Conservation (phyloP, 2,113 vertebrate species). For the Coptodon rendalli region DNA sequence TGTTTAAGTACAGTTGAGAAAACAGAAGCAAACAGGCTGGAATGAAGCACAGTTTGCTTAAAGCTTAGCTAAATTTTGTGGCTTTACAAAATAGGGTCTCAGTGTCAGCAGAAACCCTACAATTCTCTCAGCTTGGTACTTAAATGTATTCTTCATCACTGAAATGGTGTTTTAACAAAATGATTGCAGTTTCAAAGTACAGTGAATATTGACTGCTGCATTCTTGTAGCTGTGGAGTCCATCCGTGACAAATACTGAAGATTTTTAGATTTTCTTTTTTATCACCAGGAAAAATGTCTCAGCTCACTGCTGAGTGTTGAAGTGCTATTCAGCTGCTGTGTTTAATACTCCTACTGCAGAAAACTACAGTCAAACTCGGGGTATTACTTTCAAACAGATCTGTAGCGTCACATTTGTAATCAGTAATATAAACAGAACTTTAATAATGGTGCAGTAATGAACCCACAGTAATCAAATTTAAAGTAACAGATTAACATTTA, state of each 20-base stretch:
- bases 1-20: not conserved
- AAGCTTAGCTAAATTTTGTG: rapidly evolving
- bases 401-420: rapidly evolving
- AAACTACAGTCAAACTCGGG: not conserved
- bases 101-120: not conserved
- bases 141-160: not conserved
- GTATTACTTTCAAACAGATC: not conserved
- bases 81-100: not conserved
- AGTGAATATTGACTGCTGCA: not conserved
- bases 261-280: not conserved
- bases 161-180: not conserved
- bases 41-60: not conserved
- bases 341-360: not conserved
- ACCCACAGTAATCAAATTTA: not conserved
- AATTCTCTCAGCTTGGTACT: not conserved
- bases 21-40: not conserved
- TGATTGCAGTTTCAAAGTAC: not conserved
- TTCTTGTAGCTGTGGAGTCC: not conserved
- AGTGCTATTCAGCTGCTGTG: not conserved
- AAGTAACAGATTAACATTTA: not conserved
- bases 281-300: not conserved
- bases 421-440: rapidly evolving
- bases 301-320: not conserved
- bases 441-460: not conserved
- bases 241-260: not conserved